phyloP scores from a whole-genome alignment of 92 coral and sea anemone genomes.

The Porites divaricata region DNA sequence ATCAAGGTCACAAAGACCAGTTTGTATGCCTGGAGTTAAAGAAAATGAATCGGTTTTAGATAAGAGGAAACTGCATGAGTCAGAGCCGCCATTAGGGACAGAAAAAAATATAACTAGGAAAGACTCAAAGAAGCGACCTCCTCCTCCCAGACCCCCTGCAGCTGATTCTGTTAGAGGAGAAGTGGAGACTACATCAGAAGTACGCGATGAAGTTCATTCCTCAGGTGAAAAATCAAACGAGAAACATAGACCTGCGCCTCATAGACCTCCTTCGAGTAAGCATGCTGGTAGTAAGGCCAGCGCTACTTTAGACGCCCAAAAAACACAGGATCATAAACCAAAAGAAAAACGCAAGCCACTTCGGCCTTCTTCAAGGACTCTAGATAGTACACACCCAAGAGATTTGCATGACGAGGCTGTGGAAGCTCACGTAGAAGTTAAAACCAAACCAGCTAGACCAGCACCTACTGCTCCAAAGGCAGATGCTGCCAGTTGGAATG shows the following conservation, averaged over 20 bases:
- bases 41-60: background rate
- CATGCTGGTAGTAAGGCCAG: background rate
- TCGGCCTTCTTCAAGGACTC: background rate
- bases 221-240: slow-evolving; percentile 12
- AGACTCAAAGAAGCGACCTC: slow-evolving; percentile 16
- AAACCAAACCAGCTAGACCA: slow-evolving; percentile 73
- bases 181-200: background rate
- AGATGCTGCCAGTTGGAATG: background rate
- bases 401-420: background rate
- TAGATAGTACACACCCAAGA: slow-evolving; percentile 14
- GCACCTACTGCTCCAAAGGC: slow-evolving; percentile 41
- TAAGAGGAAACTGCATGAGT: background rate
- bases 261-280: slow-evolving; percentile 12
- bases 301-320: no score
- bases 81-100: background rate
- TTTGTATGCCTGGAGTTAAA: slow-evolving; percentile 4
- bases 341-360: slow-evolving; percentile 27
- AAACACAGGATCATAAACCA: background rate
- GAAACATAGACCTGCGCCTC: slow-evolving; percentile 30
- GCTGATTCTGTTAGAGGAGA: background rate
- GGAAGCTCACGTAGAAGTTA: slow-evolving; percentile 27
- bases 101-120: slow-evolving; percentile 1
- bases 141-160: slow-evolving; percentile 38
- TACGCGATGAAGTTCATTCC: background rate
- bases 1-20: slow-evolving; percentile 21